Base-by-base conservation (phyloP, 2,797 vertebrate genomes). In the Gymnoscopelus microlampas region DNA sequence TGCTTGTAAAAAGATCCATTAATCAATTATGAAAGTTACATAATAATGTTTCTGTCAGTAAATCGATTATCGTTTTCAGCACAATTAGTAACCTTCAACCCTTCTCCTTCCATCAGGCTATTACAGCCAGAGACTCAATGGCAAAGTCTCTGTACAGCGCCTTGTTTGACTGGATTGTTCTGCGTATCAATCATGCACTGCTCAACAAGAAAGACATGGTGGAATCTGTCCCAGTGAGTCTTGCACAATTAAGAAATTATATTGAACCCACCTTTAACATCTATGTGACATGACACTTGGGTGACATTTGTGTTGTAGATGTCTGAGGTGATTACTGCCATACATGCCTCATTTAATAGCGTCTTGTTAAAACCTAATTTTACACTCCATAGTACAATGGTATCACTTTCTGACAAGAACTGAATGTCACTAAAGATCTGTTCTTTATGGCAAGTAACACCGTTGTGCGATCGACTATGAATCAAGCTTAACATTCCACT, bases 161-260 rank as follows among this genome's bases (percentile, higher is more conserved):
- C 19, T 91, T 99, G 63, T 99, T 99, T 35, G 98, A 99, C 68
- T 99, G 98, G 98, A 99, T 99, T 0, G 98, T 99, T 64, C 93
- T 99, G 35, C 91, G 97, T 49, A 99, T 99, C 87, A 99, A 99
- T 91, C 98, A 99, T 0, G 97, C 98, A 0, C 94, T 99, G 54
- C 96, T 99, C 12, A 99, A 99, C 86, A 99, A 98, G 91, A 98
- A 95, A 82, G 98, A 99, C 90, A 96, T 99, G 96, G 97, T 97
- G 72, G 97, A 97, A 73, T 95, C 96, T 26, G 94, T 98, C 60
- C 93, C 92, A 0, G 97, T 98, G 79, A 95, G n/a, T 13, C 55
- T 57, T 29, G 13, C 55, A 11, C 10, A 13, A 35, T 35, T 57
- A 32, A 57, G 26, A 35, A 29, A 14, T 13, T 8, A 57, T 26